Conservation (phyloP, 2,113 vertebrate genomes). For the Oncorhynchus tshawytscha region DNA sequence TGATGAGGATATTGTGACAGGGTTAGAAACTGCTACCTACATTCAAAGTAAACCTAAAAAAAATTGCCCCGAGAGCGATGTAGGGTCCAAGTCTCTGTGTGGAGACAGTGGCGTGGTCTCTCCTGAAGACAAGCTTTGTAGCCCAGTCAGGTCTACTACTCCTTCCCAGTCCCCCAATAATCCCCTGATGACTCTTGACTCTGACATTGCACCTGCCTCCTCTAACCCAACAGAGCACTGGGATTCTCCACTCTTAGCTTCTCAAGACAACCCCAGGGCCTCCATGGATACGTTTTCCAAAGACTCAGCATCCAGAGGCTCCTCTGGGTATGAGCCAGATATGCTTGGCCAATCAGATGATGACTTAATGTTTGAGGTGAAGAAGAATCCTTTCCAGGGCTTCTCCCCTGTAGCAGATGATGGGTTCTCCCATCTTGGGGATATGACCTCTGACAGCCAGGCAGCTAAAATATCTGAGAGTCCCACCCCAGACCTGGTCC, state of each 20-base stretch:
- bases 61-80: slow-evolving; percentile 62
- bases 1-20: slow-evolving; percentile 50
- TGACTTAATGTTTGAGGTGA: slow-evolving; percentile 69
- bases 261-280: slow-evolving; percentile 62
- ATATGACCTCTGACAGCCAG: slow-evolving; percentile 60
- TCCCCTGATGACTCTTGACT: slow-evolving; percentile 58
- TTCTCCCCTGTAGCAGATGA: slow-evolving; percentile 63
- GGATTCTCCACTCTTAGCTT: slow-evolving; percentile 63
- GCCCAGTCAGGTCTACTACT: slow-evolving; percentile 65
- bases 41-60: slow-evolving; percentile 41
- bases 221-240: slow-evolving; percentile 75
- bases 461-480: slow-evolving; percentile 82
- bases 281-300: slow-evolving; percentile 69
- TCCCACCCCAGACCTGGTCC: slow-evolving; percentile 92
- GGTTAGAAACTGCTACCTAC: slow-evolving; percentile 24
- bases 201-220: slow-evolving; percentile 76
- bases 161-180: slow-evolving; percentile 56
- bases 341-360: slow-evolving; percentile 64
- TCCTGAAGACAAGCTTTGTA: slow-evolving; percentile 63
- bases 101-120: slow-evolving; percentile 71
- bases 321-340: slow-evolving; percentile 53
- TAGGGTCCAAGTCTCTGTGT: slow-evolving; percentile 58
- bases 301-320: slow-evolving; percentile 53
- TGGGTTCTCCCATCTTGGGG: slow-evolving; percentile 68
- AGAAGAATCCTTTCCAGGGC: slow-evolving; percentile 72